These are phyloP conservation scores for Channa maculata DNA, from an alignment of 2,113 vertebrate genomes.

Conservation along the genomic window DNA sequence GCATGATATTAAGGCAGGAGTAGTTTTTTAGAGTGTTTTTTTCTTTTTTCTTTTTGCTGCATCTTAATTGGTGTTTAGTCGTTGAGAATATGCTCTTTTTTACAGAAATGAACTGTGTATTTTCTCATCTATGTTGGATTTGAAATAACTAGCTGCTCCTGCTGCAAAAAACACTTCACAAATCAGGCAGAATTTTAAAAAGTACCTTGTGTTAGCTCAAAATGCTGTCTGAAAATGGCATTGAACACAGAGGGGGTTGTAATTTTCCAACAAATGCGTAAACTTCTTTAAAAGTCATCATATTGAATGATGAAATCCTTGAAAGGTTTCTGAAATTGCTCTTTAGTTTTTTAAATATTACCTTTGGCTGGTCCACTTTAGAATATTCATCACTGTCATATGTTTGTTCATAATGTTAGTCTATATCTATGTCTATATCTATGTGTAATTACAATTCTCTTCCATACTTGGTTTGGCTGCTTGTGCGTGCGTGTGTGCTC, in stretches of 20 bases:
- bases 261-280: constrained; percentile 40
- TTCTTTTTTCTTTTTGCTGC: not conserved
- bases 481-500: constrained; percentile 14
- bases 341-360: not conserved
- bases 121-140: not conserved
- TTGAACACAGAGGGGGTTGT: constrained; percentile 13
- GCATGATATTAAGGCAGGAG: not conserved
- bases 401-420: constrained; percentile 36
- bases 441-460: constrained; percentile 28
- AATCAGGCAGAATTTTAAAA: constrained; percentile 42
- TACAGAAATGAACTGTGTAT: not conserved
- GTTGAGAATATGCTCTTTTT: constrained; percentile 5
- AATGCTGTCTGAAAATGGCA: constrained; percentile 34
- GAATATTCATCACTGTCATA: constrained; percentile 8
- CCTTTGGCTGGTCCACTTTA: constrained; percentile 3
- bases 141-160: constrained; percentile 15
- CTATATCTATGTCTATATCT: constrained; percentile 8
- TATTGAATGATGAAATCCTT: constrained; percentile 46
- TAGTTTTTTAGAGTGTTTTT: constrained; percentile 10
- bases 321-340: constrained; percentile 30
- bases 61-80: constrained; percentile 1
- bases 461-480: not conserved
- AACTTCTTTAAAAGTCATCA: constrained; percentile 25
- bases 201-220: constrained; percentile 35
- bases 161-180: constrained; percentile 27